Evolutionary conservation across 1,140 invertebrate species (phyloP), one percentile per base, ranked within the genome.

Genomic region (Himalopsyche phryganea): DNA sequence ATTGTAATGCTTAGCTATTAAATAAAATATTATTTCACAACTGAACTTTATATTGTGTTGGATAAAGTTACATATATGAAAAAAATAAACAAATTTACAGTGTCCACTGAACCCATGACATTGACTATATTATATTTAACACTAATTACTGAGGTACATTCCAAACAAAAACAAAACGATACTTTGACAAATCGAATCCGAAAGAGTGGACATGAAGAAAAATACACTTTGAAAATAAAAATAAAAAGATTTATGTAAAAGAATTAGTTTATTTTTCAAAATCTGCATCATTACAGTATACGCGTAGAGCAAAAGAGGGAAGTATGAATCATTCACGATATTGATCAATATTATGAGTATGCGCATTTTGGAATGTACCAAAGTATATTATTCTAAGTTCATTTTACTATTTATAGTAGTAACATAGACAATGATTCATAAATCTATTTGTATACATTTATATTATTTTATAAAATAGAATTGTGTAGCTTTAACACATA

Each of bases 391-490:
- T 58, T 54, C 60, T 62, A 62, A 42, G 46, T 54, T 62, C 55
- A 62, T 54, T 62, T 58, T 59, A 63, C 61, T 63, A 63, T 55
- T 63, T 51, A 60, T 40, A 41, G 61, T 57, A 63, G 61, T 63
- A 63, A 63, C 47, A 63, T 54, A 59, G 58, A 63, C 47, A 61
- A 57, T 58, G 51, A 49, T 58, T 56, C 23, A 56, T 63, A 59
- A 63, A 51, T 47, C 56, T 59, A 59, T 63, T 60, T 63, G 61
- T 63, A 63, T 63, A 63, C 61, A 63, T 63, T 63, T 52, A 63
- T 63, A 63, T 63, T 47, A 63, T 58, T 62, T 63, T 63, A 63
- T 63, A 63, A 63, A 63, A 63, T 63, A 63, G 52, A 63, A 63
- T 48, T 62, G 60, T 62, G 60, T 58, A 52, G 46, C 60, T 58